A percentile compares a stretch with the other conserved stretches of the same genome.
Evolutionary conservation across 2,888 invertebrate species (phyloP).

Genomic region (Polydrusus tereticollis): DNA sequence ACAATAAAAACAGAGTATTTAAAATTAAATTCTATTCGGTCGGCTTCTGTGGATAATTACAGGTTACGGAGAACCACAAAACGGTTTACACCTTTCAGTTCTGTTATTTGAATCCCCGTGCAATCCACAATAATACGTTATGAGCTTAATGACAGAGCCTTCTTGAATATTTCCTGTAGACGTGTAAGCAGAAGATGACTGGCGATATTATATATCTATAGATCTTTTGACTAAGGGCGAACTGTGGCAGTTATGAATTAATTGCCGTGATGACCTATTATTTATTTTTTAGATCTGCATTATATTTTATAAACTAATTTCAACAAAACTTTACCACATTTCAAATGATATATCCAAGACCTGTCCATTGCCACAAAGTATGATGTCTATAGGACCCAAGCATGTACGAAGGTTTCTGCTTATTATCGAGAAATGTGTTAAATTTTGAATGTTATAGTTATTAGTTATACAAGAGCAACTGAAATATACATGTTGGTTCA

Average conservation of each 20-base stretch:
- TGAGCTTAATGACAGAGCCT: conserved; percentile 55
- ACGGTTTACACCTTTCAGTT: conserved; percentile 26
- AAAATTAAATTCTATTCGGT: conserved; percentile 2
- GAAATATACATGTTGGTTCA: no score
- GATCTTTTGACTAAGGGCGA: neutral
- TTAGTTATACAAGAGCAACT: no score
- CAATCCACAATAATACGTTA: conserved; percentile 14
- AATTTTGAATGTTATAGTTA: no score
- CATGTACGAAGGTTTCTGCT: no score
- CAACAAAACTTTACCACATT: no score
- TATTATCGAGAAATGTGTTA: no score
- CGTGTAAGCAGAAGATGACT: conserved; percentile 55
- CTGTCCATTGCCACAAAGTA: no score
- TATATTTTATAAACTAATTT: no score
- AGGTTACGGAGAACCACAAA: conserved; percentile 25
- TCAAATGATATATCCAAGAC: no score
- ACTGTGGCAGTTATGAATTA: neutral
- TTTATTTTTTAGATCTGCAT: neutral
- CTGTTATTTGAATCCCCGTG: conserved; percentile 24
- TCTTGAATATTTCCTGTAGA: conserved; percentile 55
- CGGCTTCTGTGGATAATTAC: conserved; percentile 33
- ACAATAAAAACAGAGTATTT: neutral
- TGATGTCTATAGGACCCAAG: no score
- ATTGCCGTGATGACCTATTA: neutral
- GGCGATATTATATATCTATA: conserved; percentile 53